Base-by-base conservation (phyloP, 1,140 invertebrate species). In the Trypoxylus dichotomus region DNA sequence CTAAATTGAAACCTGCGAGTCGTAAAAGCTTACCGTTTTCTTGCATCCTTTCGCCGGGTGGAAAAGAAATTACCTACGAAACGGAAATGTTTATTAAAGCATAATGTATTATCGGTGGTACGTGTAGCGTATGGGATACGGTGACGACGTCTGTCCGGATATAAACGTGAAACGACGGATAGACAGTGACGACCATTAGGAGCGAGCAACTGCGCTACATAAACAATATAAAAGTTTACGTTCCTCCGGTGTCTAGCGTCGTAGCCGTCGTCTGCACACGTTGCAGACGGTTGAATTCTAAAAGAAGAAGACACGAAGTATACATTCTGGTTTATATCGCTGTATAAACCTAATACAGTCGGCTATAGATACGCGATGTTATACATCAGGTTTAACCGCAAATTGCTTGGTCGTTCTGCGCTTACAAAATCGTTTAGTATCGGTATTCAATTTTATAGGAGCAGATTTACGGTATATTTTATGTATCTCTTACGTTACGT, bases 31-130 rank as follows among this genome's bases (percentile, higher is more conserved):
- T 54, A 19, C 47, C 15, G 47, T 54, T 54, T 54, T 15, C 13
- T 19, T 19, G 47, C 47, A 0, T 37, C 10, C 47, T 54, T 54
- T 54, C 47, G 1, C 13, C n/a, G 6, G 15, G 47, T 37, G 32
- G 32, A 37, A 19, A 54, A 54, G 47, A 54, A 54, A 19, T 54
- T 54, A 54, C 47, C 47, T 15, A n/a, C 19, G 13, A 54, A n/a
- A 54, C 47, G 47, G 47, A 54, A 54, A 54, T 54, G 47, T 54
- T 54, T 54, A 54, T 54, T 54, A 54, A 54, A 54, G 47, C 47
- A 54, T 54, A 54, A 54, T 54, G 47, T 15, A 54, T 54, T 54
- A 54, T 54, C 47, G 47, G 47, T 54, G 47, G 15, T 19, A 19
- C 19, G 32, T 37, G 10, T 37, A 37, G 5, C 10, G 10, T 37